Percentiles rank a stretch among this genome's conserved stretches.
These are phyloP conservation scores for Athalia cordata DNA, from an alignment of 2,888 invertebrate species.

Conservation along the genomic window DNA sequence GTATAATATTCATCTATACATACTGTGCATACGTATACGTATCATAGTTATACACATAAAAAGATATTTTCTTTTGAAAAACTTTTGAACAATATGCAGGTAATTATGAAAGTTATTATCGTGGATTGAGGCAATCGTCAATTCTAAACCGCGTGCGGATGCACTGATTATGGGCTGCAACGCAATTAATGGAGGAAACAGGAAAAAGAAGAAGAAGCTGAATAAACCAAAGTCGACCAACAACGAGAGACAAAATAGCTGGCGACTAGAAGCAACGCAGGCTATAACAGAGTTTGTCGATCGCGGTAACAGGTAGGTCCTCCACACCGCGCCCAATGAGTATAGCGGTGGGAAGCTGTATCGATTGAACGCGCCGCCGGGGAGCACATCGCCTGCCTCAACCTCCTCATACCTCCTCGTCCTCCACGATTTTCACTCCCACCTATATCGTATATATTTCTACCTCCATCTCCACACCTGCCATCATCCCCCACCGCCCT, in stretches of 20 bases:
- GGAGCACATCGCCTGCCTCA: constrained; percentile 54
- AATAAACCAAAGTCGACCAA: not conserved
- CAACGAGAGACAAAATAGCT: not conserved
- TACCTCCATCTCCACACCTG: constrained; percentile 26
- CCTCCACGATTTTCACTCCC: constrained; percentile 52
- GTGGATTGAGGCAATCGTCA: no score
- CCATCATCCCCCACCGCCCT: no score
- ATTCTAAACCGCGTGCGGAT: not conserved
- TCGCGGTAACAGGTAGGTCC: constrained; percentile 45
- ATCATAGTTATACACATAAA: not conserved
- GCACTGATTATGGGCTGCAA: not conserved
- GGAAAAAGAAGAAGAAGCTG: not conserved
- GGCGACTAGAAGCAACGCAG: not conserved
- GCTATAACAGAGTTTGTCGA: constrained; percentile 42
- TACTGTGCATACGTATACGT: not conserved
- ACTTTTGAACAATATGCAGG: not conserved
- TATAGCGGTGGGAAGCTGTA: constrained; percentile 67
- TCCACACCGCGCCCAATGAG: constrained; percentile 38
- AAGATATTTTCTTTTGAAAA: not conserved
- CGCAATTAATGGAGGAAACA: not conserved
- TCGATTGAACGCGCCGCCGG: constrained; percentile 70
- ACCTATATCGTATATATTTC: constrained; percentile 43
- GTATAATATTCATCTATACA: not conserved
- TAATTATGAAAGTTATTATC: not conserved
- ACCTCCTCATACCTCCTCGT: constrained; percentile 7